Conservation (phyloP, 2,888 invertebrate species). For the Iphiclides podalirius region DNA sequence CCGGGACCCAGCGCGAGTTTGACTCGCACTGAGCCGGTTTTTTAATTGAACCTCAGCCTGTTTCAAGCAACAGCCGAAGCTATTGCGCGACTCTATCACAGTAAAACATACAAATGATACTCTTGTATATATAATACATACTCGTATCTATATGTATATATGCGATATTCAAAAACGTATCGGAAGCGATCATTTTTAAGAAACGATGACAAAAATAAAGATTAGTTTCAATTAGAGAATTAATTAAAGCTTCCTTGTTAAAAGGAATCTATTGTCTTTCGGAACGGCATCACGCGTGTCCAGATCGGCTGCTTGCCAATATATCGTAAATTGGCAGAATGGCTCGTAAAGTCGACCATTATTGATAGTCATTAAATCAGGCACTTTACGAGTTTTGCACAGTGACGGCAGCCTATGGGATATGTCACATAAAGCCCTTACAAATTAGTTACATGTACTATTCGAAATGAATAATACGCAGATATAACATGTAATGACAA, state of each 20-base stretch:
- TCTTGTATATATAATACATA: no score
- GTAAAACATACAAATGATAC: no score
- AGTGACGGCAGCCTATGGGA: slow-evolving; percentile 38
- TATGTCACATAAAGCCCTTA: slow-evolving; percentile 5
- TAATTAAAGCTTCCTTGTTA: slow-evolving; percentile 16
- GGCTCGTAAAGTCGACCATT: slow-evolving; percentile 68
- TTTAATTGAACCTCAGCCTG: no score
- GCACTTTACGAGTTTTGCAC: slow-evolving; percentile 58
- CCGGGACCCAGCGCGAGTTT: no score
- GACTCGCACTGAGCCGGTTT: no score
- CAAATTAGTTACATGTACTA: slow-evolving; percentile 11
- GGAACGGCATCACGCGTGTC: slow-evolving; percentile 41
- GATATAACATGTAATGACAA: no score
- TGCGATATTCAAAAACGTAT: no score
- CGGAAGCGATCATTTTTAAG: no score
- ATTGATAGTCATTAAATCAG: slow-evolving; percentile 68
- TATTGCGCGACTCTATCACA: no score
- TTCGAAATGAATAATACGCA: background rate
- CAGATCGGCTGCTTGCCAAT: slow-evolving; percentile 65
- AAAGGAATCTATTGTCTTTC: slow-evolving; percentile 15
- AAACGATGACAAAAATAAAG: no score
- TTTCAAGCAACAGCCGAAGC: no score
- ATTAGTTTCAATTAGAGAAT: background rate
- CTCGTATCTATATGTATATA: no score
- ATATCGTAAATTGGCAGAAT: slow-evolving; percentile 70